A percentile compares a stretch with the other conserved stretches of the same genome.
These are phyloP conservation scores for Uropetala carovei DNA, from an alignment of 2,888 invertebrate genomes.

Conservation along the genomic window DNA sequence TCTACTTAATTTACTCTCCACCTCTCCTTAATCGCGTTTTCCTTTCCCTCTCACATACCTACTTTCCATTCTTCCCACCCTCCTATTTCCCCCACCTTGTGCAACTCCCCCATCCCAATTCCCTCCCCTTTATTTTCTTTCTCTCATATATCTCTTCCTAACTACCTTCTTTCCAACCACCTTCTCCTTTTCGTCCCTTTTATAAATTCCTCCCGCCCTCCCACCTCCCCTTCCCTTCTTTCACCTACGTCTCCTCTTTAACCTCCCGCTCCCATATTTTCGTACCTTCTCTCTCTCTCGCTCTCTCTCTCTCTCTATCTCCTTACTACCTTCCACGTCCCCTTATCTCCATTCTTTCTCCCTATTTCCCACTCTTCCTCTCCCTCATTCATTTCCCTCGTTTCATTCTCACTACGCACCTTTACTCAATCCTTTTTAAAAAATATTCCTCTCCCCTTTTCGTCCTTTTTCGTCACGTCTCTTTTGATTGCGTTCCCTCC, in stretches of 20 bases:
- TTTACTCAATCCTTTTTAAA: background rate
- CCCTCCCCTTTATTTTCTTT: background rate
- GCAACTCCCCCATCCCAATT: background rate
- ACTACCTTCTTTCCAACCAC: conserved; percentile 23
- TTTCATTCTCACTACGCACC: background rate
- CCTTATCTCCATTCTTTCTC: background rate
- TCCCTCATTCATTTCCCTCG: background rate
- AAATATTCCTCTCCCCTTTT: too few relatives aligned
- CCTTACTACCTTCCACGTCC: background rate
- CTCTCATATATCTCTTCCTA: conserved; percentile 53
- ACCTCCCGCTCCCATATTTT: background rate
- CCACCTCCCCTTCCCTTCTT: conserved; percentile 64
- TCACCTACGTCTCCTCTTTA: background rate
- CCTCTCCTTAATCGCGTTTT: background rate
- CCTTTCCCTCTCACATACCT: background rate
- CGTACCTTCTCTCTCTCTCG: background rate
- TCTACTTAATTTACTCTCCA: background rate
- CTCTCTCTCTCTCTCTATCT: background rate
- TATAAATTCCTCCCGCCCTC: background rate
- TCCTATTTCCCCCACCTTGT: background rate
- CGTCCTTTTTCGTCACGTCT: too few relatives aligned
- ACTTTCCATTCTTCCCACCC: background rate
- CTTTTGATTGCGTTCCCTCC: too few relatives aligned
- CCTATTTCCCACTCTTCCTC: background rate
- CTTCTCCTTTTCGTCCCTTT: background rate